phyloP scores from a whole-genome alignment of 2,797 vertebrate genomes.

The Tragopan temminckii region DNA sequence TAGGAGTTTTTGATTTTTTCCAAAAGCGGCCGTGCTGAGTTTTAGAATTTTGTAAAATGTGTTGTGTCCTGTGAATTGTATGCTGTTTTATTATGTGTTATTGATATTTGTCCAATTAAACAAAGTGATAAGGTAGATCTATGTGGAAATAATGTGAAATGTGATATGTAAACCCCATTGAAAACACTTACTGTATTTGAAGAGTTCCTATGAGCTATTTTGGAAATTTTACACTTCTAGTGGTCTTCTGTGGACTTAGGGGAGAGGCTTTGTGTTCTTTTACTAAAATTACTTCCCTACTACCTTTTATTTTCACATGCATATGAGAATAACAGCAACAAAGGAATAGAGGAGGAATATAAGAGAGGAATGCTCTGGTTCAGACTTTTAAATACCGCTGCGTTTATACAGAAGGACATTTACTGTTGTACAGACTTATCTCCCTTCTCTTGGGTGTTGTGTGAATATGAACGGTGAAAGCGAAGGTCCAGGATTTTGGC shows the following conservation, averaged over 20 bases:
- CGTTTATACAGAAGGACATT: conserved; percentile 64
- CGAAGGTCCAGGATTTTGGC: conserved; percentile 13
- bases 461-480: conserved; percentile 43
- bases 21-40: conserved; percentile 70
- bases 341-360: conserved; percentile 69
- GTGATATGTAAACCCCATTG: conserved; percentile 64
- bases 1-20: conserved; percentile 74
- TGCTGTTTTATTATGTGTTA: conserved; percentile 76
- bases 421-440: conserved; percentile 63
- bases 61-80: conserved; percentile 77
- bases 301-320: conserved; percentile 74
- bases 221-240: conserved; percentile 74
- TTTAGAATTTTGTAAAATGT: conserved; percentile 80
- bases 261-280: conserved; percentile 74
- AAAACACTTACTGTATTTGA: conserved; percentile 73
- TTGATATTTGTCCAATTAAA: conserved; percentile 81
- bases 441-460: conserved; percentile 38
- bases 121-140: conserved; percentile 77
- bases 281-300: conserved; percentile 68
- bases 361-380: conserved; percentile 64
- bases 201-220: conserved; percentile 69
- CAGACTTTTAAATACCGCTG: conserved; percentile 60
- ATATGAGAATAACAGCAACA: conserved; percentile 71
- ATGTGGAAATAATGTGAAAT: conserved; percentile 70
- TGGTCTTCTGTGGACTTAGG: conserved; percentile 77